Evolutionary conservation across 2,113 vertebrate species (phyloP).

Genomic region (Calyptommatus sinebrachiatus): DNA sequence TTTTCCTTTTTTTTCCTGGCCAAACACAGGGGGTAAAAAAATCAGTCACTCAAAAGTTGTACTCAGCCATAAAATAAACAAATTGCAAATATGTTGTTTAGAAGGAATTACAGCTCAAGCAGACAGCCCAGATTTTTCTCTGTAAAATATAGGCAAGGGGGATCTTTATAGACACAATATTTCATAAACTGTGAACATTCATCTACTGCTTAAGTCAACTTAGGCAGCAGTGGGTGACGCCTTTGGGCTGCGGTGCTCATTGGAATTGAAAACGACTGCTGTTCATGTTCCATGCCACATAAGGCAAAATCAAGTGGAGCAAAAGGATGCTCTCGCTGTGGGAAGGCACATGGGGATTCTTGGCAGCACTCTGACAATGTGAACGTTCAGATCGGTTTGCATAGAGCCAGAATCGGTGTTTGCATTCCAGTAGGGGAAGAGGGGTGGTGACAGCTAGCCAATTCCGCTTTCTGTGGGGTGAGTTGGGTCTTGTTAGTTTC

Average conservation of each 20-base stretch:
- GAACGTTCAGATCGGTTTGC: background rate
- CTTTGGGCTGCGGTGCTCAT: background rate
- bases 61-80: too few species aligned
- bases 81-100: too few species aligned
- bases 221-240: background rate
- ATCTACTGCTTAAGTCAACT: background rate
- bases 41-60: too few species aligned
- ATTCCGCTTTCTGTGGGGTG: background rate
- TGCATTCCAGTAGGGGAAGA: background rate
- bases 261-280: background rate
- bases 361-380: background rate
- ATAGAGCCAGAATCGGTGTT: background rate
- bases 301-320: background rate
- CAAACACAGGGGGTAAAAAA: too few species aligned
- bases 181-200: background rate
- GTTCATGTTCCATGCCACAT: background rate
- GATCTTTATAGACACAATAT: background rate
- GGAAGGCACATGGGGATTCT: background rate
- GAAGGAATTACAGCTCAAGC: too few species aligned
- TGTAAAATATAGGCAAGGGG: background rate
- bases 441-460: background rate
- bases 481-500: background rate
- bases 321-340: background rate
- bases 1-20: too few species aligned
- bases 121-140: too few species aligned